Conservation (phyloP, 2,888 invertebrate genomes). For the Temnothorax rugatulus region DNA sequence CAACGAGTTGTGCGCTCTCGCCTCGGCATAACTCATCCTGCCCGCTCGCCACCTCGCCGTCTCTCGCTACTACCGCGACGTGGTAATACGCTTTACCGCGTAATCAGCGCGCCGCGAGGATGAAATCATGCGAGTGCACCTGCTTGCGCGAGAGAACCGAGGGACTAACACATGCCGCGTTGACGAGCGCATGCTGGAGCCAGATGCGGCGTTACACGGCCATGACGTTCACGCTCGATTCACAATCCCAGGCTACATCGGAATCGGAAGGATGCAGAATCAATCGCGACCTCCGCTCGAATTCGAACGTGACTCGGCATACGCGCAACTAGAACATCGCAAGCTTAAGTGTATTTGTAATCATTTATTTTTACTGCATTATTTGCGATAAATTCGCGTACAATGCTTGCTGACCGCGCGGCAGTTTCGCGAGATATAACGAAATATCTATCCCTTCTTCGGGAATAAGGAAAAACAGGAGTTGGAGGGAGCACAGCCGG, state of each 20-base stretch:
- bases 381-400: background rate
- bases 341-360: background rate
- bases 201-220: slow-evolving; percentile 41
- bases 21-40: slow-evolving; percentile 1
- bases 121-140: slow-evolving; percentile 47
- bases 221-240: slow-evolving; percentile 58
- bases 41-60: too few species aligned
- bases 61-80: background rate
- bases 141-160: background rate
- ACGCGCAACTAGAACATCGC: too few species aligned
- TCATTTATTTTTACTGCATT: background rate
- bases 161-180: background rate
- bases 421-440: background rate
- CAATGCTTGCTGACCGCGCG: background rate
- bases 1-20: slow-evolving; percentile 3
- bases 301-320: background rate
- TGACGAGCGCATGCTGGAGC: slow-evolving; percentile 13
- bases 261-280: slow-evolving; percentile 56
- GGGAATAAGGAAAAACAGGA: background rate
- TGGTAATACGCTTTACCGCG: slow-evolving; percentile 44
- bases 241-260: slow-evolving; percentile 28
- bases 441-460: background rate
- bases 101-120: slow-evolving; percentile 32
- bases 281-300: slow-evolving; percentile 32
- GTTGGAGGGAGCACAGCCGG: background rate